These are phyloP conservation scores for Furcifer pardalis DNA, from an alignment of 2,797 vertebrate species.

Conservation along the genomic window DNA sequence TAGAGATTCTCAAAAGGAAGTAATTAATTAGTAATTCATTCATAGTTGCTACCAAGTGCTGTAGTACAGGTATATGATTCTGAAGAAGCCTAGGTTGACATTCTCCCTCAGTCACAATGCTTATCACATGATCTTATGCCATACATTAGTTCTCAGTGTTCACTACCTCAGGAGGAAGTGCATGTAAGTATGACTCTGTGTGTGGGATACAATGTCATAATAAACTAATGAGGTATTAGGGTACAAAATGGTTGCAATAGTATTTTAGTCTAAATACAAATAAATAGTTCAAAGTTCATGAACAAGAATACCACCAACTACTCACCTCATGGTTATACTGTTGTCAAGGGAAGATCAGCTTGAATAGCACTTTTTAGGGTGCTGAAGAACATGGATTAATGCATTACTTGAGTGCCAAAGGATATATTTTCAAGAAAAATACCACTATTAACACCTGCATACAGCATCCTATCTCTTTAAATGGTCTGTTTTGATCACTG, in stretches of 20 bases:
- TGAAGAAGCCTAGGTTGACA: background rate
- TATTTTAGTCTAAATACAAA: background rate
- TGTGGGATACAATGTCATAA: background rate
- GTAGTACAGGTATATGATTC: background rate
- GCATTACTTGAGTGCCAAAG: slow-evolving; percentile 27
- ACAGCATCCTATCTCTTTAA: slow-evolving; percentile 55
- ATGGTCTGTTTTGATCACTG: slow-evolving; percentile 49
- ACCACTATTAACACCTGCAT: slow-evolving; percentile 54
- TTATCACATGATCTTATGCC: too few species aligned
- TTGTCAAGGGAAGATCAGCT: background rate
- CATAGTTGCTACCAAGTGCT: background rate
- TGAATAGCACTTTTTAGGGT: slow-evolving; percentile 19
- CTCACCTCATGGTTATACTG: background rate
- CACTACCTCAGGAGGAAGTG: too few species aligned
- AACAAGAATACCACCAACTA: background rate
- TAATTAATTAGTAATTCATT: background rate
- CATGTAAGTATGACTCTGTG: too few species aligned
- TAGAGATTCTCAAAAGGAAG: background rate
- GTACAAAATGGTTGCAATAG: background rate
- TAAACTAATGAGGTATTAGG: background rate
- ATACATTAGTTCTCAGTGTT: too few species aligned
- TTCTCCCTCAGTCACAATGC: background rate
- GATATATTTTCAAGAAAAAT: slow-evolving; percentile 53
- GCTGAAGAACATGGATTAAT: slow-evolving; percentile 5
- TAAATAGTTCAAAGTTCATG: slow-evolving; percentile 3